These are phyloP conservation scores for Poeciliopsis infans DNA, from an alignment of 2,797 vertebrate genomes.

Conservation along the genomic window DNA sequence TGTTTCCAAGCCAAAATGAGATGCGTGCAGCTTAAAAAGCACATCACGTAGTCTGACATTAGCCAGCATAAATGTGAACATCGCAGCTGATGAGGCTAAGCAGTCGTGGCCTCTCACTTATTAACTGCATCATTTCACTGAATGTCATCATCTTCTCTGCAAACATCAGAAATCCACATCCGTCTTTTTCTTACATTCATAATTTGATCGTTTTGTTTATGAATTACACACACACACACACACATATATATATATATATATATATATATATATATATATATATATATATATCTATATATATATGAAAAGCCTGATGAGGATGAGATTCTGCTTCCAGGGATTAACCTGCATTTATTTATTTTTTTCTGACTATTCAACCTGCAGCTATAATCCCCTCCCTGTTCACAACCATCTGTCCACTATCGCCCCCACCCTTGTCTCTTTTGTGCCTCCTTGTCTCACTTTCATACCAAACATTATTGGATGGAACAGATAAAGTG, in stretches of 20 bases:
- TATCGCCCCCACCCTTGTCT: constrained; percentile 5
- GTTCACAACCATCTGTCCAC: constrained; percentile 63
- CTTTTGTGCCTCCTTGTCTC: constrained; percentile 15
- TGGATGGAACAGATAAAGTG: constrained; percentile 15
- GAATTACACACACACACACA: neutral
- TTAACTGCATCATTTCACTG: constrained; percentile 62
- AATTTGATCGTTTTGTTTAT: constrained; percentile 15
- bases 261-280: no score
- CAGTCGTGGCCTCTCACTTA: constrained; percentile 50
- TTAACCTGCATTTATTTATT: constrained; percentile 45
- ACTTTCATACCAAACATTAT: constrained; percentile 19
- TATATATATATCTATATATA: no score
- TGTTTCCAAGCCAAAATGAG: constrained; percentile 29
- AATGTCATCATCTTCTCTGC: constrained; percentile 66
- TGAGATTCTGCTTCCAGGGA: constrained; percentile 33
- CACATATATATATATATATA: no score
- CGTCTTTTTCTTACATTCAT: constrained; percentile 24
- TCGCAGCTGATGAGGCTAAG: constrained; percentile 39
- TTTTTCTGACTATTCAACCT: constrained; percentile 44
- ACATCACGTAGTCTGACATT: constrained; percentile 39
- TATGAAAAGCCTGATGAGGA: constrained; percentile 20
- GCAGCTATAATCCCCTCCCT: constrained; percentile 59
- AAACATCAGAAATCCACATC: constrained; percentile 37
- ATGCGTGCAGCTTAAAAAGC: constrained; percentile 30
- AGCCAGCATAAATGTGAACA: constrained; percentile 36